Evolutionary conservation across 2,113 vertebrate species (phyloP).

Genomic region (Himantopus leucocephalus): DNA sequence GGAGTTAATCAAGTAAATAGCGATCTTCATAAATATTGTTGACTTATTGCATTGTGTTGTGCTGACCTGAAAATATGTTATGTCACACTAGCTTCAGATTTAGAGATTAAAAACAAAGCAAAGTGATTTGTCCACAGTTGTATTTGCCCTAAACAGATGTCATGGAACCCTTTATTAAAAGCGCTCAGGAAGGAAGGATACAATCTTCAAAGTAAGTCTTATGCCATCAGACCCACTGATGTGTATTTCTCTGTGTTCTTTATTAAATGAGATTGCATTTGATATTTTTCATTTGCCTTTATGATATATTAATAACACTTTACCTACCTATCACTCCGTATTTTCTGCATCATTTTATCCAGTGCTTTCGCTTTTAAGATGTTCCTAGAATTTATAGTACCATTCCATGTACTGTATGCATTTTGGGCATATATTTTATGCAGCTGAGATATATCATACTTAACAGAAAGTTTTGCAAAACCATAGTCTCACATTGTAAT

Average conservation of each 20-base stretch:
- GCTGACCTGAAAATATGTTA: background rate
- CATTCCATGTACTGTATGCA: background rate
- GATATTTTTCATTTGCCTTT: conserved; percentile 37
- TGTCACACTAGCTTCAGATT: background rate
- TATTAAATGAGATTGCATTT: conserved; percentile 34
- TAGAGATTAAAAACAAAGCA: background rate
- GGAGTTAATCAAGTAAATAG: background rate
- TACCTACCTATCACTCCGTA: background rate
- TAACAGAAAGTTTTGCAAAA: conserved; percentile 52
- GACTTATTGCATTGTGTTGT: background rate
- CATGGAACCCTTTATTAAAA: background rate
- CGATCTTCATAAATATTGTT: background rate
- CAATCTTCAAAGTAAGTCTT: background rate
- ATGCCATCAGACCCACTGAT: background rate
- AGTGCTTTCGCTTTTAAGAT: background rate
- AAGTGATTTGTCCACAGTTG: background rate
- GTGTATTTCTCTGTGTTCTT: conserved; percentile 5
- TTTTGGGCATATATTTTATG: conserved; percentile 28
- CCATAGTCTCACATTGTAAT: conserved; percentile 28
- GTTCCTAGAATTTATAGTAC: conserved; percentile 39
- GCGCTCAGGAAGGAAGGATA: background rate
- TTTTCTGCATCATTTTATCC: conserved; percentile 32
- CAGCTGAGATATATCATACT: conserved; percentile 30
- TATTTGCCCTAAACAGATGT: background rate
- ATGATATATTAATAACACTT: conserved; percentile 37